These are phyloP conservation scores for Rhagoletis pomonella DNA, from an alignment of 1,140 invertebrate genomes.

Conservation along the genomic window DNA sequence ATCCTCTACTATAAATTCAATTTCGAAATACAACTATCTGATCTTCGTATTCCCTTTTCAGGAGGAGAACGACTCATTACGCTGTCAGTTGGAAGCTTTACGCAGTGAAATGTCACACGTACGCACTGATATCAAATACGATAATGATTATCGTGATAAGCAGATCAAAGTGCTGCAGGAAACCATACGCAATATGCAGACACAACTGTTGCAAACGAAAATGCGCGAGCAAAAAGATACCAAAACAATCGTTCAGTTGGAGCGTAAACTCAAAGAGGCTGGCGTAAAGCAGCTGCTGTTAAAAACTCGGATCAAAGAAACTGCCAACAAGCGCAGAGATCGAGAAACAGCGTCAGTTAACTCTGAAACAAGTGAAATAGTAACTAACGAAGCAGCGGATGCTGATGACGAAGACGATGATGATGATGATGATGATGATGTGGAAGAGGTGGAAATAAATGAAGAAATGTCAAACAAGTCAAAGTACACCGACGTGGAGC, in stretches of 20 bases:
- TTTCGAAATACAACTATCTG: too few relatives aligned
- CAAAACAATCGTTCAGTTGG: slow-evolving; percentile 78
- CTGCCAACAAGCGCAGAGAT: slow-evolving; percentile 58
- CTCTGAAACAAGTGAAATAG: slow-evolving; percentile 50
- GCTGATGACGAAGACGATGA: slow-evolving; percentile 22
- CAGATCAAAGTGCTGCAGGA: slow-evolving; percentile 78
- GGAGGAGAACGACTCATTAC: slow-evolving; percentile 91
- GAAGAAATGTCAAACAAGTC: slow-evolving; percentile 20
- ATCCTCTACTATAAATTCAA: too few relatives aligned
- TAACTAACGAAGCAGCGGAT: slow-evolving; percentile 35
- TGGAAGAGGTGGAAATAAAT: slow-evolving; percentile 55
- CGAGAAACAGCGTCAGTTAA: slow-evolving; percentile 45
- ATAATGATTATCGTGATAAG: slow-evolving; percentile 75
- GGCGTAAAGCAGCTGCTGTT: slow-evolving; percentile 64
- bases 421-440: slow-evolving; percentile 30
- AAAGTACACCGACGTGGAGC: neutral
- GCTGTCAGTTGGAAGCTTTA: slow-evolving; percentile 94
- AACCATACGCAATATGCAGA: slow-evolving; percentile 87
- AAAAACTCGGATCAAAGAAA: slow-evolving; percentile 68
- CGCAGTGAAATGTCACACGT: slow-evolving; percentile 90
- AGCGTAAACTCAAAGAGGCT: slow-evolving; percentile 76
- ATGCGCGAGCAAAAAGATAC: slow-evolving; percentile 80
- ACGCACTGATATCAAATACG: slow-evolving; percentile 78
- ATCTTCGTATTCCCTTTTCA: slow-evolving; percentile 66
- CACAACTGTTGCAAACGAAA: slow-evolving; percentile 81